phyloP scores from a whole-genome alignment of 1,140 invertebrate genomes.

The Tetramorium alpestre region DNA sequence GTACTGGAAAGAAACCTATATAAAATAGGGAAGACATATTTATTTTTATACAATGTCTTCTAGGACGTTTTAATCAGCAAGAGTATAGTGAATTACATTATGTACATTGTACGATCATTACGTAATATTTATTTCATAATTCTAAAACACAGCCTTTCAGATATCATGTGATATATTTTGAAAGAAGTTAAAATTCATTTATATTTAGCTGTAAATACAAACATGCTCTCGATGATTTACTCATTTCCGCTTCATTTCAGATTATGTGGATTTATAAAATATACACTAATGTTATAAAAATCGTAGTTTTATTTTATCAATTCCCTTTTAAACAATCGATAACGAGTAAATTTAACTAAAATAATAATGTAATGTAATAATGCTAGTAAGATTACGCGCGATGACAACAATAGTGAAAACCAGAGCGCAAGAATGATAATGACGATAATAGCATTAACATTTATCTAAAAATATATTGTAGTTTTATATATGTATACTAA shows the following conservation, averaged over 20 bases:
- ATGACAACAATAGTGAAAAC: background rate
- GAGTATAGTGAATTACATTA: slow-evolving; percentile 6
- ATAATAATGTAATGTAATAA: slow-evolving; percentile 21
- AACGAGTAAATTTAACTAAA: slow-evolving; percentile 16
- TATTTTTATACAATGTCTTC: slow-evolving; percentile 53
- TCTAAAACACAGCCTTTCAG: slow-evolving; percentile 46
- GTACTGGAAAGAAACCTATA: slow-evolving; percentile 14
- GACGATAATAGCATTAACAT: background rate
- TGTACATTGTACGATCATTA: slow-evolving; percentile 24
- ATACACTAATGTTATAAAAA: slow-evolving; percentile 44
- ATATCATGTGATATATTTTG: slow-evolving; percentile 34
- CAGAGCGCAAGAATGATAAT: background rate
- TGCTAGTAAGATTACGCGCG: background rate
- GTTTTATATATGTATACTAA: slow-evolving; percentile 17
- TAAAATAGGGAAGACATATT: slow-evolving; percentile 40
- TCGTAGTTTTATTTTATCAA: slow-evolving; percentile 28
- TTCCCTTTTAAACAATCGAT: background rate
- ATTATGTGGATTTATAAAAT: slow-evolving; percentile 50
- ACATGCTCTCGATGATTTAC: slow-evolving; percentile 6
- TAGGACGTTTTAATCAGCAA: slow-evolving; percentile 19
- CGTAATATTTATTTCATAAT: slow-evolving; percentile 35
- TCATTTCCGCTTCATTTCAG: slow-evolving; percentile 34
- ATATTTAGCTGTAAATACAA: slow-evolving; percentile 19
- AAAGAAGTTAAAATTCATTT: slow-evolving; percentile 20
- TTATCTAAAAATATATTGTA: background rate